phyloP scores from a whole-genome alignment of 2,888 invertebrate species.

The Agapetus fuscipes region DNA sequence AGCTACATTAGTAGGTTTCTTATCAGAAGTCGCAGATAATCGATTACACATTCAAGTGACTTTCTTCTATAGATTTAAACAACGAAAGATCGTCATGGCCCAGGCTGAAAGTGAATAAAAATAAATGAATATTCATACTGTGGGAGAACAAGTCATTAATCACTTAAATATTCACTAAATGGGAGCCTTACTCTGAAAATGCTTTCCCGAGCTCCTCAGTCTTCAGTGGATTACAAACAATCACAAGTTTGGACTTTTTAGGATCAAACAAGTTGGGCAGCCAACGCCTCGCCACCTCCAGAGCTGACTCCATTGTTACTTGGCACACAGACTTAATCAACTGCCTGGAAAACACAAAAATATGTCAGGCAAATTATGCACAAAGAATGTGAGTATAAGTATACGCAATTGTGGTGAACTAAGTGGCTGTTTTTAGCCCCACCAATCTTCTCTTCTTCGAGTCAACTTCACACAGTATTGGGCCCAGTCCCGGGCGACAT shows the following conservation, averaged over 20 bases:
- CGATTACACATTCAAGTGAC: slow-evolving; percentile 49
- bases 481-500: no score
- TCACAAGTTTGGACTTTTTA: slow-evolving; percentile 49
- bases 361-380: no score
- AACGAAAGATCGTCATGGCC: slow-evolving; percentile 46
- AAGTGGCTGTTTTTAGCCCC: no score
- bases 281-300: slow-evolving; percentile 61
- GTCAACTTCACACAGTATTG: no score
- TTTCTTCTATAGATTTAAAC: slow-evolving; percentile 53
- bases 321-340: slow-evolving; percentile 55
- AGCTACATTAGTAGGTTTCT: no score
- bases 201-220: slow-evolving; percentile 54
- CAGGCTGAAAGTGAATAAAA: slow-evolving; percentile 54
- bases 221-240: slow-evolving; percentile 72
- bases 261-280: slow-evolving; percentile 58
- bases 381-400: no score
- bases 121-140: no score
- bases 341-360: slow-evolving; percentile 36
- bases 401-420: no score
- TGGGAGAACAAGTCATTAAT: slow-evolving; percentile 23
- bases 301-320: slow-evolving; percentile 54
- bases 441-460: no score
- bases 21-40: no score
- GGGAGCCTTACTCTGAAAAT: slow-evolving; percentile 59
- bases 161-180: slow-evolving; percentile 14